A percentile compares a stretch with the other conserved stretches of the same genome.
Evolutionary conservation across 2,888 invertebrate genomes (phyloP).

Genomic region (Mythimna ferrago): DNA sequence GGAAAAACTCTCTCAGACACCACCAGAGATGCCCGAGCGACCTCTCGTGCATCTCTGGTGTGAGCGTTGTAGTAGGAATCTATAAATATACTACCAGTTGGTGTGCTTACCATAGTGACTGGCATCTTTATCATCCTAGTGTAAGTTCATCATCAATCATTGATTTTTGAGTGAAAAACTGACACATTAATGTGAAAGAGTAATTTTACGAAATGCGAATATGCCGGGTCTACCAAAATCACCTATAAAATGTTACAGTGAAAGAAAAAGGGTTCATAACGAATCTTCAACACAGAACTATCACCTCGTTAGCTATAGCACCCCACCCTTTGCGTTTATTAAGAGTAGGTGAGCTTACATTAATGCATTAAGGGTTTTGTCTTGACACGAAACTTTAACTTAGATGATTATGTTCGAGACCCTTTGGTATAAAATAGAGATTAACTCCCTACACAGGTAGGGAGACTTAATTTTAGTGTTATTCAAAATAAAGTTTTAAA

Average conservation of each 20-base stretch:
- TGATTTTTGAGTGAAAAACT: no score
- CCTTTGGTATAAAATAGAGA: conserved; percentile 58
- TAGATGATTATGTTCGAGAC: conserved; percentile 62
- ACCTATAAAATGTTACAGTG: no score
- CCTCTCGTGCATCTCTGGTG: no score
- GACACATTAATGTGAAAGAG: no score
- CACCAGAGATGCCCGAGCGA: no score
- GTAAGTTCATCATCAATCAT: no score
- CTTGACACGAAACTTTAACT: conserved; percentile 65
- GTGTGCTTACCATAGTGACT: neutral
- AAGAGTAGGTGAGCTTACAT: conserved; percentile 63
- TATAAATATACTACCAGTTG: neutral
- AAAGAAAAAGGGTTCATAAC: neutral
- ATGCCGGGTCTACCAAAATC: no score
- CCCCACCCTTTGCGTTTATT: conserved; percentile 55
- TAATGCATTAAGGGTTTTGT: conserved; percentile 67
- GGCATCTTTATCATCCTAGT: neutral
- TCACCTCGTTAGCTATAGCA: conserved; percentile 16
- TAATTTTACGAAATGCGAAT: no score
- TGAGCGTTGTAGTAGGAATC: no score
- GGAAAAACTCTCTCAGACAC: neutral
- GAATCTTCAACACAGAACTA: neutral
- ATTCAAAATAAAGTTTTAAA: conserved; percentile 49
- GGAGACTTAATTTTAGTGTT: conserved; percentile 57
- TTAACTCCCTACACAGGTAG: conserved; percentile 52